A percentile compares a stretch with the other conserved stretches of the same genome.
Evolutionary conservation across 2,797 vertebrate genomes (phyloP).

Genomic region (Saxicola maurus): DNA sequence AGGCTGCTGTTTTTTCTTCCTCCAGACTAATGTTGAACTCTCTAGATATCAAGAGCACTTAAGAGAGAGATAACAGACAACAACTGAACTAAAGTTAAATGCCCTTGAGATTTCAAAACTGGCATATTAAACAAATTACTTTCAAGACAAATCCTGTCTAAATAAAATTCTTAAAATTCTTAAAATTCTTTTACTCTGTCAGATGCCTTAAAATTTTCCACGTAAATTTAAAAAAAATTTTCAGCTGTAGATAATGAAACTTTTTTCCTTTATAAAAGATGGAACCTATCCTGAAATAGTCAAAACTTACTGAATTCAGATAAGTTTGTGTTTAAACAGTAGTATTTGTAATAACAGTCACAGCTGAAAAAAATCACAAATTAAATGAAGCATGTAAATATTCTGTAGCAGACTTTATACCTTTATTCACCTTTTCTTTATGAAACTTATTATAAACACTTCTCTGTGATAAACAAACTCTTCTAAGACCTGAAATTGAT

Average conservation of each 20-base stretch:
- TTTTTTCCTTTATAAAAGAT: not conserved
- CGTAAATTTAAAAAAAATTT: not conserved
- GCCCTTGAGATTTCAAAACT: slow-evolving; percentile 3
- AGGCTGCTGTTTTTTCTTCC: not conserved
- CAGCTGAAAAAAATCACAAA: not conserved
- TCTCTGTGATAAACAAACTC: not conserved
- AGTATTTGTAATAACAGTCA: not conserved
- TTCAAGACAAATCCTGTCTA: not conserved
- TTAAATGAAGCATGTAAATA: not conserved
- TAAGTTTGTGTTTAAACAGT: not conserved
- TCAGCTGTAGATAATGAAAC: not conserved
- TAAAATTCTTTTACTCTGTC: not conserved
- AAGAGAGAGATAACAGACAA: slow-evolving; percentile 20
- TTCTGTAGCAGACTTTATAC: not conserved
- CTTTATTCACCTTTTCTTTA: not conserved
- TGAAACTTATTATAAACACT: not conserved
- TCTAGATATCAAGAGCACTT: slow-evolving; percentile 26
- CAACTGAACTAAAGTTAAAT: slow-evolving; percentile 3
- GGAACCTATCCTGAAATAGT: not conserved
- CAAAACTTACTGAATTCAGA: not conserved
- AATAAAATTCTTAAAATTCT: not conserved
- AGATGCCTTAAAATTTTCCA: not conserved
- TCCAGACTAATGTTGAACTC: slow-evolving; percentile 8
- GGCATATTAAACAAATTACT: slow-evolving; percentile 7
- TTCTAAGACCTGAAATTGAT: not conserved